phyloP scores from a whole-genome alignment of 1,140 invertebrate genomes.

The Drosophila orena region DNA sequence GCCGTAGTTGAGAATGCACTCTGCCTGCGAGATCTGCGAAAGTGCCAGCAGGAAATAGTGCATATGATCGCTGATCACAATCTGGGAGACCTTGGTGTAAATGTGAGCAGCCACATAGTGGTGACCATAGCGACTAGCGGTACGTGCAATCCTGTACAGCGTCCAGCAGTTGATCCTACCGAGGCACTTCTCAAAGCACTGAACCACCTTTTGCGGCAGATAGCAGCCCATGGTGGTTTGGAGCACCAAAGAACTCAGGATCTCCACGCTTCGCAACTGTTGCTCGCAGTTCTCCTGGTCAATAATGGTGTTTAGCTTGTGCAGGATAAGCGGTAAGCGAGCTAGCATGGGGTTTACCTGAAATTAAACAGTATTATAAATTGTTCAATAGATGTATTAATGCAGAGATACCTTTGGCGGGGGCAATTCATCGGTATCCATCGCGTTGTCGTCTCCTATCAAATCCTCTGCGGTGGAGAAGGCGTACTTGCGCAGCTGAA shows the following conservation, averaged over 20 bases:
- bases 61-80: constrained; percentile 94
- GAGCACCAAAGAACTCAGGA: constrained; percentile 87
- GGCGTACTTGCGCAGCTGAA: constrained; percentile 74
- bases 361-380: background rate
- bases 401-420: constrained; percentile 35
- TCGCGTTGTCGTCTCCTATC: constrained; percentile 34
- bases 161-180: constrained; percentile 91
- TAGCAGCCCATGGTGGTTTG: constrained; percentile 90
- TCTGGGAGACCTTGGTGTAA: constrained; percentile 88
- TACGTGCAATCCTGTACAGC: constrained; percentile 93
- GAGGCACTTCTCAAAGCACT: constrained; percentile 86
- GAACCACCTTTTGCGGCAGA: constrained; percentile 86
- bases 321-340: constrained; percentile 70
- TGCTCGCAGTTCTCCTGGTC: constrained; percentile 51
- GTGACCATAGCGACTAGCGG: constrained; percentile 93
- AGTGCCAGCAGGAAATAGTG: constrained; percentile 95
- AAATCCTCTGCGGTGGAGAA: constrained; percentile 22
- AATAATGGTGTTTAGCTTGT: constrained; percentile 73
- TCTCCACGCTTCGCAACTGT: constrained; percentile 72
- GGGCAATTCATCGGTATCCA: constrained; percentile 63
- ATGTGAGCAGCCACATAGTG: constrained; percentile 90
- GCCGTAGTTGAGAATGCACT: constrained; percentile 86
- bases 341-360: constrained; percentile 74
- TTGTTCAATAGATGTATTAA: background rate
- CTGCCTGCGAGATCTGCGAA: constrained; percentile 89